Evolutionary conservation across 2,888 invertebrate species (phyloP).

Genomic region (Acronicta leporina): DNA sequence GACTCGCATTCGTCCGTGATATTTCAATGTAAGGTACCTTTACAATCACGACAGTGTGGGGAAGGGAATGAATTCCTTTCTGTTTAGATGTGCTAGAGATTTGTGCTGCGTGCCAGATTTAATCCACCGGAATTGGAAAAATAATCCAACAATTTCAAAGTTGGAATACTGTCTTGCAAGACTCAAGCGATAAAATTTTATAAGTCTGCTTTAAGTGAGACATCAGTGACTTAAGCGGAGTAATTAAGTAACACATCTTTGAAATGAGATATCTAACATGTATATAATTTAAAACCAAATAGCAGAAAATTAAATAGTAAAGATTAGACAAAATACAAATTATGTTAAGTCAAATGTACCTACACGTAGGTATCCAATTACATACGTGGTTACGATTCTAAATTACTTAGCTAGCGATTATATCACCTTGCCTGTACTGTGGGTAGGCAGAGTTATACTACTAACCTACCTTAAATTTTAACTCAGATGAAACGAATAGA

Average conservation of each 20-base stretch:
- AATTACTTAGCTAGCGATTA: no score
- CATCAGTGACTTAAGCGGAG: constrained; percentile 13
- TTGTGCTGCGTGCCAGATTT: constrained; percentile 53
- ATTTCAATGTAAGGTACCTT: constrained; percentile 13
- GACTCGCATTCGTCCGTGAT: constrained; percentile 6
- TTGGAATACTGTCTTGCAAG: constrained; percentile 40
- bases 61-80: constrained; percentile 31
- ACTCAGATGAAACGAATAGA: no score
- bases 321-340: constrained; percentile 18
- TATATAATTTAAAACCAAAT: constrained; percentile 23
- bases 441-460: no score
- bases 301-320: constrained; percentile 35
- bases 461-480: no score
- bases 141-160: constrained; percentile 65
- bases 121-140: constrained; percentile 69
- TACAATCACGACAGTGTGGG: constrained; percentile 17
- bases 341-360: not conserved
- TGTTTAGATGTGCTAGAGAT: constrained; percentile 32
- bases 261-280: constrained; percentile 12
- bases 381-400: no score
- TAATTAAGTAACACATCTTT: constrained; percentile 41
- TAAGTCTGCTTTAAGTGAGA: constrained; percentile 24
- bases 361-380: no score
- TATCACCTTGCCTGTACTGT: no score
- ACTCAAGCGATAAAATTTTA: constrained; percentile 33